Base-by-base conservation (phyloP, 2,113 vertebrate species). In the Sardina pilchardus region DNA sequence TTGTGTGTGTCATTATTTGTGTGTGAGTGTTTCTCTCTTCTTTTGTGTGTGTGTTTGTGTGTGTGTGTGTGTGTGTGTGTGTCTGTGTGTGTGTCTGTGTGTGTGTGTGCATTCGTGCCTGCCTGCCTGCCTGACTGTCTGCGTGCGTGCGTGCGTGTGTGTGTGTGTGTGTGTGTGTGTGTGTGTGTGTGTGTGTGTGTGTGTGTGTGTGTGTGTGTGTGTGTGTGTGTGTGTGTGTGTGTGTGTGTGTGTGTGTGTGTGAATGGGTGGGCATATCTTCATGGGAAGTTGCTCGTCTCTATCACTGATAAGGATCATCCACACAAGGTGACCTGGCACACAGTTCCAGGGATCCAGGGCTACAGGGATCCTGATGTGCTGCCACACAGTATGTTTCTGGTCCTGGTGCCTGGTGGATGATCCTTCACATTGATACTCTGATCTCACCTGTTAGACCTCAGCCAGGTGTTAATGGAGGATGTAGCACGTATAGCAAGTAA, bases 191-290 rank as follows among this genome's bases (percentile, higher is more conserved):
- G 19, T 63, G 56, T 24, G 17, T 63, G 56, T 63, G 56, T 63
- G 56, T n/a, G 56, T n/a, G 7, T n/a, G 56, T 63, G 53, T 56
- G 48, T 56, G 53, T 56, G 1, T 47, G 8, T 47, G 45, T 42
- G 4, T 16, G 0, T 63, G 24, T 63, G 21, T 63, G 59, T 63
- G 59, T 63, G 59, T 63, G 59, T 63, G 59, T 63, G 59, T 63
- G 59, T 63, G 21, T 63, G 21, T 26, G 56, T 59, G 56, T 59
- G 16, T 59, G 3, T 59, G 56, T 19, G 59, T 19, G 21, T 3
- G n/a, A 3, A n/a, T 90, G 83, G 81, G 47, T 87, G 53, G 82
- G 10, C 4, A 42, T 82, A 83, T 9, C 83, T 56, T 80, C 81
- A 30, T 36, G 30, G 71, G 67, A 14, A 78, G 26, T 67, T 67